Conservation (phyloP, 2,797 vertebrate genomes). For the Monodelphis domestica region DNA sequence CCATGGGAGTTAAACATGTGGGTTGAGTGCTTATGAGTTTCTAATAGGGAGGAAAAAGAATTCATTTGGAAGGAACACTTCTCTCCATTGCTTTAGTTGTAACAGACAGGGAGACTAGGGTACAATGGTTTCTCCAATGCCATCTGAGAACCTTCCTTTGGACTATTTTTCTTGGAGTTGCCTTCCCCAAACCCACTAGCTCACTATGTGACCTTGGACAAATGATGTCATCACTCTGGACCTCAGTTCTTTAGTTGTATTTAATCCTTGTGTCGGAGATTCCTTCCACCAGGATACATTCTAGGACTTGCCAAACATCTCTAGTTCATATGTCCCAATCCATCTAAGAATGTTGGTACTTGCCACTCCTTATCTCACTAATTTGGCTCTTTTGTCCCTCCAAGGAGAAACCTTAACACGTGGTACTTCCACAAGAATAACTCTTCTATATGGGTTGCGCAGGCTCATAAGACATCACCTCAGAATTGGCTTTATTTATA, state of each 20-base stretch:
- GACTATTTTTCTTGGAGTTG: background rate
- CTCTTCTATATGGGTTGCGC: background rate
- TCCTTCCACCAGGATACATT: background rate
- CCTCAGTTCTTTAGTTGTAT: background rate
- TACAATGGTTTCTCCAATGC: background rate
- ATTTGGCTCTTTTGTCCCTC: background rate
- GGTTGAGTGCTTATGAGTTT: slow-evolving; percentile 1
- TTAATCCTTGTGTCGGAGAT: background rate
- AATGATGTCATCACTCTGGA: background rate
- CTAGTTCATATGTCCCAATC: background rate
- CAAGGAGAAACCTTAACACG: background rate
- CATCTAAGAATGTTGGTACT: background rate
- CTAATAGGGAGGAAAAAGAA: background rate
- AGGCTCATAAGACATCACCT: background rate
- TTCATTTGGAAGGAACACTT: background rate
- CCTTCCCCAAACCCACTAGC: background rate
- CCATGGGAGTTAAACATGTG: background rate
- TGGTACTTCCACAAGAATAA: background rate
- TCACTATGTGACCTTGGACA: background rate
- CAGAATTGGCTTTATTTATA: background rate
- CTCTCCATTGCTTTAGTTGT: background rate
- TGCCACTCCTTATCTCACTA: background rate
- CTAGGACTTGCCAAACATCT: background rate
- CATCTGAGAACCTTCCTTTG: background rate
- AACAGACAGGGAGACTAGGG: background rate